phyloP scores from a whole-genome alignment of 2,888 invertebrate species.

The Tiphia femorata region DNA sequence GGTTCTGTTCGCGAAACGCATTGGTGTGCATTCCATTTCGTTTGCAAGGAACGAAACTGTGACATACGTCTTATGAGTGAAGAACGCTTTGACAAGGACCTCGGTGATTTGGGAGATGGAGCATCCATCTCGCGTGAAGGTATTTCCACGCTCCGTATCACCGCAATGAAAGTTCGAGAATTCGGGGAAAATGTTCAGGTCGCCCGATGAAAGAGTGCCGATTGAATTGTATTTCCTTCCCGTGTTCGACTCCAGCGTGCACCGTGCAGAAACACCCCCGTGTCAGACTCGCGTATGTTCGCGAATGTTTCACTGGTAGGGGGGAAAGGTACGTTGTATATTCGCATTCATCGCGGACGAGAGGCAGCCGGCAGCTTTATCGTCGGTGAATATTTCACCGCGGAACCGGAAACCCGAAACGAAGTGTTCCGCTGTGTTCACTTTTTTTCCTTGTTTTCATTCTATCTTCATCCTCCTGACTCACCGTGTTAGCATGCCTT shows the following conservation, averaged over 20 bases:
- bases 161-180: not conserved
- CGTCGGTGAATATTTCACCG: slow-evolving; percentile 23
- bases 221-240: too few relatives aligned
- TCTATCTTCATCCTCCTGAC: too few relatives aligned
- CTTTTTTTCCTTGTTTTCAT: too few relatives aligned
- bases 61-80: not conserved
- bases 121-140: not conserved
- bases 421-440: too few relatives aligned
- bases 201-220: not conserved
- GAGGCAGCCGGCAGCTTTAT: slow-evolving; percentile 23
- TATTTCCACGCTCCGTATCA: not conserved
- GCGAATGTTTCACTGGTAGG: not conserved
- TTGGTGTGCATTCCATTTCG: not conserved
- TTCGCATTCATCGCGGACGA: not conserved
- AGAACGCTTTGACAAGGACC: not conserved
- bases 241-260: too few relatives aligned
- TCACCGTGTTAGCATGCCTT: too few relatives aligned
- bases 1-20: too few relatives aligned
- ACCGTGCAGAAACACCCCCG: too few relatives aligned
- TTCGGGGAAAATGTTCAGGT: not conserved
- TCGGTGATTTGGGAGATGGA: not conserved
- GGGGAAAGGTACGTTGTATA: too few relatives aligned
- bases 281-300: not conserved
- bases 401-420: slow-evolving; percentile 15
- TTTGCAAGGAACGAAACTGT: too few relatives aligned